Percentiles rank a stretch among this genome's conserved stretches.
phyloP scores from a whole-genome alignment of 2,797 vertebrate genomes.

The Amblyopsis hoosieri region DNA sequence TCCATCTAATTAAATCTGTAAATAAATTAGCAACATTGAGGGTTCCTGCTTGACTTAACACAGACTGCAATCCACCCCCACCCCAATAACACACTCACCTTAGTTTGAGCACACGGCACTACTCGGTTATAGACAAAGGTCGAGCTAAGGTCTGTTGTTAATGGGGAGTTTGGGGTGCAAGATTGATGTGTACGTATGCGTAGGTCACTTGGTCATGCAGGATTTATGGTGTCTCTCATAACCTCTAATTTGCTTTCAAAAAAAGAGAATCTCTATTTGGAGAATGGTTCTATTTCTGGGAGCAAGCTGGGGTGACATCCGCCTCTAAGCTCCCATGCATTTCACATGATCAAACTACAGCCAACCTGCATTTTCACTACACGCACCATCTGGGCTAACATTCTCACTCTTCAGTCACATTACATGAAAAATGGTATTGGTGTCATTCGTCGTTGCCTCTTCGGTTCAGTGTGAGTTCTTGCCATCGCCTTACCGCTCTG shows the following conservation, averaged over 20 bases:
- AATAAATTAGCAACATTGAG: conserved; percentile 87
- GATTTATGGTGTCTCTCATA: conserved; percentile 40
- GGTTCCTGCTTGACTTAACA: conserved; percentile 83
- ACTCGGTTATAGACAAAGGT: conserved; percentile 59
- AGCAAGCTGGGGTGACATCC: conserved; percentile 18
- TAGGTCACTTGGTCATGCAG: conserved; percentile 24
- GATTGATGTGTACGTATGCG: conserved; percentile 19
- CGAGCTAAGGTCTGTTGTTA: conserved; percentile 60
- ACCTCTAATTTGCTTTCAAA: conserved; percentile 24
- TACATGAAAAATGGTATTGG: conserved; percentile 32
- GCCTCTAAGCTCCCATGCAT: conserved; percentile 12
- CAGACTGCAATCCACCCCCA: conserved; percentile 63
- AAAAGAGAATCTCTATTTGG: conserved; percentile 1
- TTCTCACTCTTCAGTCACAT: conserved; percentile 1
- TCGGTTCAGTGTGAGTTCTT: conserved; percentile 11
- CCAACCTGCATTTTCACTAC: conserved; percentile 1
- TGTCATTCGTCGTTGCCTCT: conserved; percentile 28
- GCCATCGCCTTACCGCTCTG: conserved; percentile 20
- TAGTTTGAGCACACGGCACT: conserved; percentile 51
- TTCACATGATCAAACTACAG: conserved; percentile 25
- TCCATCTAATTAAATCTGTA: conserved; percentile 89
- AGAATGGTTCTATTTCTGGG: not conserved
- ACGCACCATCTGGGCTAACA: conserved; percentile 23
- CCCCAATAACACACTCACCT: conserved; percentile 71
- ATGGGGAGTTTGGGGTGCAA: conserved; percentile 33